Base-by-base conservation (phyloP, 2,888 invertebrate genomes). In the Leptinotarsa haldemani region DNA sequence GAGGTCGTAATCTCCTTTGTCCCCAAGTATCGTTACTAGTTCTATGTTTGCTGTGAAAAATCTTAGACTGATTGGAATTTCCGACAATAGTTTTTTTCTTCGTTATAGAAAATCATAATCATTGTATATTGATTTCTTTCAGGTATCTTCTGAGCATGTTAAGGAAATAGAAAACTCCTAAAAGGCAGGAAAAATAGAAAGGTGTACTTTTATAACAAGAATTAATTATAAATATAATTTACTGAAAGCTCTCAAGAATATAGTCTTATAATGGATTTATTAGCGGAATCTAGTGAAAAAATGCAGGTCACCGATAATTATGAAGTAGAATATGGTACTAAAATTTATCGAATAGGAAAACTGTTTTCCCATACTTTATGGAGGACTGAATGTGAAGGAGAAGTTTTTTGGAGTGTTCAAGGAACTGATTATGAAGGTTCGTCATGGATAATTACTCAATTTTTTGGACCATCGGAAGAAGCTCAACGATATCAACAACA, bases 391-490 rank as follows among this genome's bases (percentile, higher is more conserved):
- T 83, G 85, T 52, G 80, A 83, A 69, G 81, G 83, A 15, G 85
- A 87, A 66, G 79, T 87, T n/a, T 87, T 87, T 71, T 87, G 87
- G 87, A 87, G 86, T 70, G 83, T 87, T 0, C 87, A 87, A 80
- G 87, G 87, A 56, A 84, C 84, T 74, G 84, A 84, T 50, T 75
- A 70, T n/a, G 83, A 84, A 66, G 85, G 85, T 16, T 82, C 85
- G 4, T 82, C 81, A 7, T 87, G 86, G 85, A 83, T 87, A 52
- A 80, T 82, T 2, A 87, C 87, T 1, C 69, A 85, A 75, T 86
- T 86, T 78, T 85, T 87, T 69, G 86, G 87, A 0, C 83, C 82
- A 4, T 78, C 81, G 0, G 82, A 83, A 68, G 82, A 84, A 74
- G 85, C 83, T 1, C 81, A 82, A 71, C 74, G 83, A 58, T 87